Conservation (phyloP, 2,888 invertebrate genomes). For the Anthophora plumipes region DNA sequence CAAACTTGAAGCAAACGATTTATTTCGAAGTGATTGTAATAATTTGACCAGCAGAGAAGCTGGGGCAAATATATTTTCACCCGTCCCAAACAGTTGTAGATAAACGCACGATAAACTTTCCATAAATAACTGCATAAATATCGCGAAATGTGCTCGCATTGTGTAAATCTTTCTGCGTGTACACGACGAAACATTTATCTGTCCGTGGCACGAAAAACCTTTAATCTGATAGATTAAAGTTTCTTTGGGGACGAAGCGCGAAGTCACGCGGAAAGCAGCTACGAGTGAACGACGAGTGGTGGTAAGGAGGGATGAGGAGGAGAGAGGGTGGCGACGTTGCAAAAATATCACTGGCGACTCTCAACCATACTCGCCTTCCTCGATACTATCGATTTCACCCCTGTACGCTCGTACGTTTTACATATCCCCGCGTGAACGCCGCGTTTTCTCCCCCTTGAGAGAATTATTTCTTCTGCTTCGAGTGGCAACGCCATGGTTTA, state of each 20-base stretch:
- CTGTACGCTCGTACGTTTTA: slow-evolving; percentile 53
- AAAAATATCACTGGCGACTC: slow-evolving; percentile 66
- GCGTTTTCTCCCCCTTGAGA: slow-evolving; percentile 52
- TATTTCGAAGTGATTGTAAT: too few relatives aligned
- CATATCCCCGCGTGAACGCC: slow-evolving; percentile 54
- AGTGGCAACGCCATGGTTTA: slow-evolving; percentile 25
- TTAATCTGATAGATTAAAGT: slow-evolving; percentile 72
- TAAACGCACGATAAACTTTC: not conserved
- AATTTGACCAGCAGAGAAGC: too few relatives aligned
- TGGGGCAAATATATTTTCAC: not conserved
- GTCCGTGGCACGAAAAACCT: slow-evolving; percentile 59
- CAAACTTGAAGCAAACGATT: too few relatives aligned
- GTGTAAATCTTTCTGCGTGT: slow-evolving; percentile 43
- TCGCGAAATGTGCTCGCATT: slow-evolving; percentile 24
- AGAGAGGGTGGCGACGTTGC: slow-evolving; percentile 48
- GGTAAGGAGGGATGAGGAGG: not conserved
- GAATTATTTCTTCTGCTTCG: slow-evolving; percentile 60
- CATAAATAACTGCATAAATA: slow-evolving; percentile 44
- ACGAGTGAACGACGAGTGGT: slow-evolving; percentile 36
- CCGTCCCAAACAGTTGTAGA: not conserved
- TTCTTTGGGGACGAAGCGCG: slow-evolving; percentile 61
- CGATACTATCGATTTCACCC: slow-evolving; percentile 63
- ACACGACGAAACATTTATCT: slow-evolving; percentile 52
- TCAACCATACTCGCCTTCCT: slow-evolving; percentile 45
- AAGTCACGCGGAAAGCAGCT: slow-evolving; percentile 54